Evolutionary conservation across 2,888 invertebrate genomes (phyloP).

Genomic region (Drosophila meridionalis): DNA sequence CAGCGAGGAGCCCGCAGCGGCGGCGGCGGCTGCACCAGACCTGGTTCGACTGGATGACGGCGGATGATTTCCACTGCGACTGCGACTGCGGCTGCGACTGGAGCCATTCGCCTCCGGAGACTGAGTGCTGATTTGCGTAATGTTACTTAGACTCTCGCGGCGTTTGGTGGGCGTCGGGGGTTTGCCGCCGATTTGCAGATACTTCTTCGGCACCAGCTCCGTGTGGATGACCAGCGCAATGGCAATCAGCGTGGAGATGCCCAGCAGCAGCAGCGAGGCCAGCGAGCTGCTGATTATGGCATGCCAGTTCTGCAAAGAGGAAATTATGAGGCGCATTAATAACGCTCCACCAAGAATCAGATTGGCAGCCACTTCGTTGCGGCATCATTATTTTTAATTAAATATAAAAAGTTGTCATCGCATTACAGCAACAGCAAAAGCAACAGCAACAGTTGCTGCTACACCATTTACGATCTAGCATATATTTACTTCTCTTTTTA

Average conservation of each 20-base stretch:
- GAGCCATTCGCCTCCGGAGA: conserved; percentile 45
- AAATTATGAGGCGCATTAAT: conserved; percentile 68
- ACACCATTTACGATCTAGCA: conserved; percentile 32
- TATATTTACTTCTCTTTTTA: conserved; percentile 9
- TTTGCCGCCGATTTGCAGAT: conserved; percentile 70
- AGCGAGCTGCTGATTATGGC: conserved; percentile 87
- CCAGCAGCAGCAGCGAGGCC: conserved; percentile 88
- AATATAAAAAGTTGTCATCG: conserved; percentile 71
- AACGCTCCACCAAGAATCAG: conserved; percentile 55
- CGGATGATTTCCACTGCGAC: conserved; percentile 23
- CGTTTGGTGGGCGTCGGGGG: conserved; percentile 60
- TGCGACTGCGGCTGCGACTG: neutral
- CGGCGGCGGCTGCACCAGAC: neutral
- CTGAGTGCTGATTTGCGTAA: conserved; percentile 72
- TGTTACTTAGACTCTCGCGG: conserved; percentile 71
- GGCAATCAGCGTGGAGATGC: conserved; percentile 87
- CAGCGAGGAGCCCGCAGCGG: conserved; percentile 2
- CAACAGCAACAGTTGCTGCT: neutral
- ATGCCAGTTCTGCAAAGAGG: conserved; percentile 86
- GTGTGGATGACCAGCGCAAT: conserved; percentile 84
- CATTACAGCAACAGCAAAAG: conserved; percentile 22
- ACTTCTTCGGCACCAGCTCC: conserved; percentile 84
- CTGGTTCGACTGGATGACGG: neutral
- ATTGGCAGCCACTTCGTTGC: conserved; percentile 47
- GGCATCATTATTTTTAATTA: conserved; percentile 79